Conservation (phyloP, 2,797 vertebrate species). For the Monodelphis domestica region DNA sequence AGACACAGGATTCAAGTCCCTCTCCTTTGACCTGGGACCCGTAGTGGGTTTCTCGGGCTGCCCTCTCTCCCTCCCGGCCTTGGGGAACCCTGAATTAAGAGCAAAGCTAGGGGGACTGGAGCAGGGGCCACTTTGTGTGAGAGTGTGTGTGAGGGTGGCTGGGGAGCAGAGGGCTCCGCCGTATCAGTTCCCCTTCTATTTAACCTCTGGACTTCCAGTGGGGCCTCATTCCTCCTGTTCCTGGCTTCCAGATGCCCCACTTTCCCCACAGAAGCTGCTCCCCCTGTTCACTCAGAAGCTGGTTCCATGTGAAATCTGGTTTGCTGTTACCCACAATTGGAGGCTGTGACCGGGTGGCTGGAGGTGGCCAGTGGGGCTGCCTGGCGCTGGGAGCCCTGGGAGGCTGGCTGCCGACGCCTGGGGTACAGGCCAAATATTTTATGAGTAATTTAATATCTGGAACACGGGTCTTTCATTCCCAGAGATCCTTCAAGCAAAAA, state of each 20-base stretch:
- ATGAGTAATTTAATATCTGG: constrained; percentile 99
- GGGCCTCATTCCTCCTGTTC: not conserved
- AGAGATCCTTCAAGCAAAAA: constrained; percentile 79
- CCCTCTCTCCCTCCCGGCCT: not conserved
- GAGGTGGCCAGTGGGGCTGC: constrained; percentile 88
- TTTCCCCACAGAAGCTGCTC: constrained; percentile 3
- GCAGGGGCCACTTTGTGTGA: not conserved
- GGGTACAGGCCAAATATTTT: constrained; percentile 93
- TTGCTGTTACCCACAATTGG: constrained; percentile 86
- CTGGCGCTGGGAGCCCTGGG: constrained; percentile 83
- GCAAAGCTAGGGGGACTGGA: not conserved
- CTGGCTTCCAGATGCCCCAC: not conserved
- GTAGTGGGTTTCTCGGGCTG: accelerated
- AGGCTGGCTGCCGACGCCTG: constrained; percentile 83
- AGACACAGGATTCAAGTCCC: not conserved
- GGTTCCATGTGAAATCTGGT: constrained; percentile 85
- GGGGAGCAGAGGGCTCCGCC: not conserved
- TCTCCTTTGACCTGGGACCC: not conserved
- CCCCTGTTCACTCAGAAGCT: constrained; percentile 83
- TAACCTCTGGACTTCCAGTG: not conserved
- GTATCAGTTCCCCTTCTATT: not conserved
- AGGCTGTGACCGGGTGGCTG: constrained; percentile 89
- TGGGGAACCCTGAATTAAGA: not conserved
- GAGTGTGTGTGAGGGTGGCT: too few species aligned
- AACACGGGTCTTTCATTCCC: constrained; percentile 87